phyloP scores from a whole-genome alignment of 1,140 invertebrate genomes.

The Tetragonula clypearis region DNA sequence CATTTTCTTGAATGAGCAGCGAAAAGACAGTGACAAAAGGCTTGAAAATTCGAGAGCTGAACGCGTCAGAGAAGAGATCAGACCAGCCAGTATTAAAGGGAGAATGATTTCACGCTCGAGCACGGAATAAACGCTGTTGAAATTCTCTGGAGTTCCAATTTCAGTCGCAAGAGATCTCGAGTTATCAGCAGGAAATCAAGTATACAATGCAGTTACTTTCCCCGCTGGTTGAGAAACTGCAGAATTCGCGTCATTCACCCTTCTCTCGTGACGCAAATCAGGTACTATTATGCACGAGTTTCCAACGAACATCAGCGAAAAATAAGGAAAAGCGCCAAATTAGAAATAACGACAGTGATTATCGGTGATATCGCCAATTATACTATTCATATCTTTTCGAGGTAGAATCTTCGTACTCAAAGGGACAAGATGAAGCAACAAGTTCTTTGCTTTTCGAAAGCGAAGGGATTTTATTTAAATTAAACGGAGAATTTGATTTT shows the following conservation, averaged over 20 bases:
- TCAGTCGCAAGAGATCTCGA: background rate
- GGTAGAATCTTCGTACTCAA: background rate
- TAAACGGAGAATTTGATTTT: too few relatives aligned
- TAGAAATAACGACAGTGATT: background rate
- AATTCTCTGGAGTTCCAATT: background rate
- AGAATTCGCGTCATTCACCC: conserved; percentile 30
- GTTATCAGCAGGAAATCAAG: conserved; percentile 2
- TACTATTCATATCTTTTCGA: background rate
- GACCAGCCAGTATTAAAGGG: background rate
- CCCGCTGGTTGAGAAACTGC: conserved; percentile 18
- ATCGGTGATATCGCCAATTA: background rate
- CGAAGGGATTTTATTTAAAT: too few relatives aligned
- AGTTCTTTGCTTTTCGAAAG: too few relatives aligned
- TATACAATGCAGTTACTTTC: conserved; percentile 20
- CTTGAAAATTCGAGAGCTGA: background rate
- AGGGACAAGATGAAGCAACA: background rate
- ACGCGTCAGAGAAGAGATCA: background rate
- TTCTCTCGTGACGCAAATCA: conserved; percentile 46
- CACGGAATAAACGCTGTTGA: background rate
- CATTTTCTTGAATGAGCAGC: background rate
- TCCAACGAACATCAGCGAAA: background rate
- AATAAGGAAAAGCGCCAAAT: background rate
- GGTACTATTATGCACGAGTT: background rate
- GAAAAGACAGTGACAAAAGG: background rate
- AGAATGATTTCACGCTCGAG: background rate